A percentile compares a stretch with the other conserved stretches of the same genome.
These are phyloP conservation scores for Pao palembangensis DNA, from an alignment of 2,113 vertebrate species.

Conservation along the genomic window DNA sequence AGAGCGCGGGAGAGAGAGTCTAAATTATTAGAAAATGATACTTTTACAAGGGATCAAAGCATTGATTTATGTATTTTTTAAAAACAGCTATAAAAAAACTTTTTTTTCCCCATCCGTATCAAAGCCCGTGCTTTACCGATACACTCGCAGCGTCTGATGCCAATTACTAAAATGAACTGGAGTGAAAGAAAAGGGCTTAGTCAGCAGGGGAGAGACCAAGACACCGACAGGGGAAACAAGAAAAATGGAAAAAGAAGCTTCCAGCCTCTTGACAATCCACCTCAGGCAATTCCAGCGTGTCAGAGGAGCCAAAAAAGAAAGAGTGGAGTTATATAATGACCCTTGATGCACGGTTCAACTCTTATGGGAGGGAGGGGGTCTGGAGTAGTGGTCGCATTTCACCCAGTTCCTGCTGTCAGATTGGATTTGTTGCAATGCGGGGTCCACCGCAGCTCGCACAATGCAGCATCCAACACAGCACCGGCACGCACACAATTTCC, in stretches of 20 bases:
- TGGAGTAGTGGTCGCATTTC: constrained; percentile 46
- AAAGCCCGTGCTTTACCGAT: background rate
- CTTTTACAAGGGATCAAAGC: too few relatives aligned
- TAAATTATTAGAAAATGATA: constrained; percentile 17
- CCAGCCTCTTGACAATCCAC: constrained; percentile 35
- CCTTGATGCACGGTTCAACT: constrained; percentile 42
- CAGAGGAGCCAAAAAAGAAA: constrained; percentile 22
- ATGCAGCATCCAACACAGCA: constrained; percentile 27
- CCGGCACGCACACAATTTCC: constrained; percentile 5
- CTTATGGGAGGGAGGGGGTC: constrained; percentile 31
- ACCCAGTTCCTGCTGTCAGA: constrained; percentile 64
- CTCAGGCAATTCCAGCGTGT: constrained; percentile 37
- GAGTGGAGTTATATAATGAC: constrained; percentile 58
- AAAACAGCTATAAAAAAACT: too few relatives aligned
- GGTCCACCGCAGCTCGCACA: constrained; percentile 46
- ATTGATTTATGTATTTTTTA: background rate
- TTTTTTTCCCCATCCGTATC: background rate
- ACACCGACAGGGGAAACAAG: background rate
- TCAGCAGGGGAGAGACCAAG: constrained; percentile 17
- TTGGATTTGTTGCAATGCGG: constrained; percentile 59
- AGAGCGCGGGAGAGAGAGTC: background rate
- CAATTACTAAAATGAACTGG: constrained; percentile 6
- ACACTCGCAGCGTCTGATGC: background rate
- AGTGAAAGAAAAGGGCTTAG: background rate
- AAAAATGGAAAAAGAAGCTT: constrained; percentile 40